These are phyloP conservation scores for Sesamia nonagrioides DNA, from an alignment of 1,140 invertebrate genomes.

Conservation along the genomic window DNA sequence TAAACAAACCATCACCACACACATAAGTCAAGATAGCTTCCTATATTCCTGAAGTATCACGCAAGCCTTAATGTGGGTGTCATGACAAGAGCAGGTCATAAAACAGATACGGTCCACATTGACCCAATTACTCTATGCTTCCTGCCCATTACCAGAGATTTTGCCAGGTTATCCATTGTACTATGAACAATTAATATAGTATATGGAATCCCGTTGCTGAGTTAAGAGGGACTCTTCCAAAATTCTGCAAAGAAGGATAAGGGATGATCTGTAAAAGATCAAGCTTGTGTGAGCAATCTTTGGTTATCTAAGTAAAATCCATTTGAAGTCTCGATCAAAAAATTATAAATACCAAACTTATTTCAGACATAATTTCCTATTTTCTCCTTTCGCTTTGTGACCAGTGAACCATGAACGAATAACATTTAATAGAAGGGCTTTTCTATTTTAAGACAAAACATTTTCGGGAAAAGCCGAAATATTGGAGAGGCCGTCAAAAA, in stretches of 20 bases:
- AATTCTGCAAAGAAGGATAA: too few species aligned
- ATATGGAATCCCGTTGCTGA: not conserved
- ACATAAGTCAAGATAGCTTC: too few species aligned
- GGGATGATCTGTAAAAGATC: not conserved
- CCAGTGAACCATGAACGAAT: slow-evolving; percentile 15
- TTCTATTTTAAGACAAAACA: slow-evolving; percentile 8
- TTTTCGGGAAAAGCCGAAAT: slow-evolving; percentile 13
- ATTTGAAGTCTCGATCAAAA: not conserved
- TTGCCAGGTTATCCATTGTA: not conserved
- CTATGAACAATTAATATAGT: slow-evolving; percentile 5
- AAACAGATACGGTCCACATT: slow-evolving; percentile 14
- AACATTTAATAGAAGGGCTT: slow-evolving; percentile 26
- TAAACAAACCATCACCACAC: too few species aligned
- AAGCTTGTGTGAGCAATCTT: not conserved
- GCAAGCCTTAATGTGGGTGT: not conserved
- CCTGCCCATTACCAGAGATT: slow-evolving; percentile 1
- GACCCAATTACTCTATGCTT: slow-evolving; percentile 34
- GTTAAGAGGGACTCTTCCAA: not conserved
- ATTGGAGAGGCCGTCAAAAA: slow-evolving; percentile 23
- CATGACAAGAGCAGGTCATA: slow-evolving; percentile 10
- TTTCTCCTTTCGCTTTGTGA: slow-evolving; percentile 14
- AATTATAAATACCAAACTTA: not conserved
- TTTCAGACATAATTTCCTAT: not conserved
- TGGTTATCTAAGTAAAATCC: too few species aligned
- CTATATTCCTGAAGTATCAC: too few species aligned